Percentiles rank a stretch among this genome's conserved stretches.
These are phyloP conservation scores for Probosciger aterrimus DNA, from an alignment of 2,113 vertebrate species.

Conservation along the genomic window DNA sequence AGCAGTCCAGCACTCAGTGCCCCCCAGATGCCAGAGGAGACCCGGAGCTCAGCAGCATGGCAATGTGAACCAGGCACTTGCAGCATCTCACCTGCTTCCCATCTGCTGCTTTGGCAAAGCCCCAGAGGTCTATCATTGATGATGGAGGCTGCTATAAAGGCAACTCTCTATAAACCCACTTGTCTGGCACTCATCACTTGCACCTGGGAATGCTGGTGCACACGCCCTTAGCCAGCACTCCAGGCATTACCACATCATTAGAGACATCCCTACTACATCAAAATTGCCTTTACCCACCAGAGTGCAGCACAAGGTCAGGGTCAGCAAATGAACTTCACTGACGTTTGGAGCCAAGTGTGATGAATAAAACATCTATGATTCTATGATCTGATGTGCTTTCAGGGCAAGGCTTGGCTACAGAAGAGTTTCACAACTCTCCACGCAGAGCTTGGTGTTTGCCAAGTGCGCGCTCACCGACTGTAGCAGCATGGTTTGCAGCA, in stretches of 20 bases:
- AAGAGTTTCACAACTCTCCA: background rate
- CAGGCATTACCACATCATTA: background rate
- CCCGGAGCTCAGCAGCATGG: accelerated
- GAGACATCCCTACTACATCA: background rate
- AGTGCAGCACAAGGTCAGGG: background rate
- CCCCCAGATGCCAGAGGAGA: background rate
- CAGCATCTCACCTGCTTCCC: background rate
- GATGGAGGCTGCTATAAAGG: background rate
- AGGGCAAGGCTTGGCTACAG: background rate
- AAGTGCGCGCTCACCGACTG: background rate
- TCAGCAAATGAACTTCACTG: background rate
- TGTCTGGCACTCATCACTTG: background rate
- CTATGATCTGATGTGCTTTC: background rate
- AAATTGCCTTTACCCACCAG: background rate
- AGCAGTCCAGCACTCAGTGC: accelerated
- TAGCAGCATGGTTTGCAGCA: background rate
- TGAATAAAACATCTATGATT: background rate
- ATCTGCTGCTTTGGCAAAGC: background rate
- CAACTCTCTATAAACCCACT: background rate
- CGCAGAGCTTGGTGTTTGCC: background rate
- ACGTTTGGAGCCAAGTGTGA: background rate
- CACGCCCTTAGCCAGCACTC: background rate
- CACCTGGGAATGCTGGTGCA: background rate
- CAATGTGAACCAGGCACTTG: background rate
- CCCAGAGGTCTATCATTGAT: background rate